Evolutionary conservation across 2,888 invertebrate species (phyloP).

Genomic region (Theodoxus fluviatilis): DNA sequence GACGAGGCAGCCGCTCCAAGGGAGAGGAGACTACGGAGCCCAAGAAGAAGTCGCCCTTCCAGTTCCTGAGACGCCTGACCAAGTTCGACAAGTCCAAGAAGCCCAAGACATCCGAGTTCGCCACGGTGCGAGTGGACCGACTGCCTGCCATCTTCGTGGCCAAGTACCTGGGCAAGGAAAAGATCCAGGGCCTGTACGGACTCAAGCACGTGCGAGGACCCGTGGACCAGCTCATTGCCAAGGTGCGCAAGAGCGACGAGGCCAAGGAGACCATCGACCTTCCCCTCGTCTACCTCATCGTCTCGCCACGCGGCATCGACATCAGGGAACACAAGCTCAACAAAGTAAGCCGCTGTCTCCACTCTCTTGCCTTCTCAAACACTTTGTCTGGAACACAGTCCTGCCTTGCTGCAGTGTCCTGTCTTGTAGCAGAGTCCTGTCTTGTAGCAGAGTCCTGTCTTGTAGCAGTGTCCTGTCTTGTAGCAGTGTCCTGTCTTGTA

Average conservation of each 20-base stretch:
- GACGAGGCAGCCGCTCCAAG: slow-evolving; percentile 28
- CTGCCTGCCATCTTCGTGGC: slow-evolving; percentile 64
- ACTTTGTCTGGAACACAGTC: too few species aligned
- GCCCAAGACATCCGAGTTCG: slow-evolving; percentile 43
- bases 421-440: too few species aligned
- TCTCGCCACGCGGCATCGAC: slow-evolving; percentile 57
- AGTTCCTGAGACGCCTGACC: slow-evolving; percentile 43
- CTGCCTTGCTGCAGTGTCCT: too few species aligned
- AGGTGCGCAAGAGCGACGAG: slow-evolving; percentile 47
- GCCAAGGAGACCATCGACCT: slow-evolving; percentile 51
- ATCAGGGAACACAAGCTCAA: slow-evolving; percentile 55
- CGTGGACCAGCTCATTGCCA: slow-evolving; percentile 58
- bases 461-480: too few species aligned
- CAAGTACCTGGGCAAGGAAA: slow-evolving; percentile 60
- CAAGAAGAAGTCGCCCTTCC: slow-evolving; percentile 40
- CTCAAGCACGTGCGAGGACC: slow-evolving; percentile 58
- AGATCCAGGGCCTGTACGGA: slow-evolving; percentile 58
- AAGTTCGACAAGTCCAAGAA: slow-evolving; percentile 45
- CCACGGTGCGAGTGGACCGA: slow-evolving; percentile 51
- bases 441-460: too few species aligned
- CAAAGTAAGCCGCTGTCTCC: too few species aligned
- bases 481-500: too few species aligned
- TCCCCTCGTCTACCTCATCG: slow-evolving; percentile 57
- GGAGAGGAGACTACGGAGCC: slow-evolving; percentile 29
- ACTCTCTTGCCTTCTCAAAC: too few species aligned